These are phyloP conservation scores for Plusia festucae DNA, from an alignment of 2,888 invertebrate genomes.

Conservation along the genomic window DNA sequence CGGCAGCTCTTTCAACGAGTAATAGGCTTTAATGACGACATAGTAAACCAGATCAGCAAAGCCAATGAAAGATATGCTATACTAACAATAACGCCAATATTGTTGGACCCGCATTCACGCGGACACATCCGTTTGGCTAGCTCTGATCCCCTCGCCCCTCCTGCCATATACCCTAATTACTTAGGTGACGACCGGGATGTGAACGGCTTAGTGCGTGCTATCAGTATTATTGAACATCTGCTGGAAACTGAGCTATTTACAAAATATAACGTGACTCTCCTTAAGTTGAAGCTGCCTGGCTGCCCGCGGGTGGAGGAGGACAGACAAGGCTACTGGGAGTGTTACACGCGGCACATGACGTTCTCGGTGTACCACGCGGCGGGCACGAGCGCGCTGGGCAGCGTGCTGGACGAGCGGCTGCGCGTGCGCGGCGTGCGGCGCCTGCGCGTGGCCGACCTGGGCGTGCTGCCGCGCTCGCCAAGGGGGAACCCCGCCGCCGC, in stretches of 20 bases:
- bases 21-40: conserved; percentile 52
- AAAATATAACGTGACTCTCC: conserved; percentile 60
- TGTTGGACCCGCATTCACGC: conserved; percentile 68
- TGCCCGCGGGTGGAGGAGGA: conserved; percentile 60
- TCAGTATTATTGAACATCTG: conserved; percentile 68
- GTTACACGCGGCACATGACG: conserved; percentile 76
- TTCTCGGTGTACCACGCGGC: conserved; percentile 70
- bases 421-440: conserved; percentile 67
- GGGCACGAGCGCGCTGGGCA: conserved; percentile 70
- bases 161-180: conserved; percentile 72
- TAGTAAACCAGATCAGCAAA: conserved; percentile 61
- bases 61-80: conserved; percentile 63
- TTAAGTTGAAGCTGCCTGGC: conserved; percentile 60
- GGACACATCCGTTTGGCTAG: conserved; percentile 70
- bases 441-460: conserved; percentile 72
- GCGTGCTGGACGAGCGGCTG: conserved; percentile 69
- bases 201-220: conserved; percentile 63
- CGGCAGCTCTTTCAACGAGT: conserved; percentile 48
- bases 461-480: conserved; percentile 65
- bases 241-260: conserved; percentile 58
- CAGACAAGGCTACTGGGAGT: conserved; percentile 68
- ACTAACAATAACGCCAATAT: conserved; percentile 64
- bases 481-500: conserved; percentile 74
- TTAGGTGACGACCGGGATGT: conserved; percentile 68
- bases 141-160: conserved; percentile 61